Evolutionary conservation across 2,113 vertebrate genomes (phyloP).

Genomic region (Setophaga kirtlandii): DNA sequence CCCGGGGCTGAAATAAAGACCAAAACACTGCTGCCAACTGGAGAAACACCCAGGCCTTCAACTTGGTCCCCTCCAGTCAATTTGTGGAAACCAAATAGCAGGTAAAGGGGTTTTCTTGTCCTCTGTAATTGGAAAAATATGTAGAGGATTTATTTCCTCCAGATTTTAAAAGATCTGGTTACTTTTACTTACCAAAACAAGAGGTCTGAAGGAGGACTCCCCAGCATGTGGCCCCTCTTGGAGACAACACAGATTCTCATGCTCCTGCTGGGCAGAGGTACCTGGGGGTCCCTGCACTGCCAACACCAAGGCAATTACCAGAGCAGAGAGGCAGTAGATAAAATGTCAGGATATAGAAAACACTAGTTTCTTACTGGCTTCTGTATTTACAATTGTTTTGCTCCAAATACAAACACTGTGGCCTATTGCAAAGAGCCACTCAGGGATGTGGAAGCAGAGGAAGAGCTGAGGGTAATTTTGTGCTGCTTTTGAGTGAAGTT

Average conservation of each 20-base stretch:
- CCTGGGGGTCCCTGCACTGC: background rate
- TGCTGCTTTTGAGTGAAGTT: background rate
- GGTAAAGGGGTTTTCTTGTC: background rate
- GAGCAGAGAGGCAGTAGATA: background rate
- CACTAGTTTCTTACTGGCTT: background rate
- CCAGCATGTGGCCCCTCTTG: fast-evolving
- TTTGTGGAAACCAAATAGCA: background rate
- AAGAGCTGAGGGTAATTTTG: background rate
- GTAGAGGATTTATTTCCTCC: background rate
- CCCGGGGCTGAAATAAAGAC: background rate
- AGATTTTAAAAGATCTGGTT: background rate
- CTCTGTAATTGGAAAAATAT: background rate
- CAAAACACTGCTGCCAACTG: background rate
- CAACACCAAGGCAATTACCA: background rate
- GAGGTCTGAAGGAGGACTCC: background rate
- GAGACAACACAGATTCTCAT: background rate
- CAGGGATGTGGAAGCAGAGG: background rate
- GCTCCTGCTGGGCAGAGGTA: background rate
- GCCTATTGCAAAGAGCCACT: background rate
- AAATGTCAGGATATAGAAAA: background rate
- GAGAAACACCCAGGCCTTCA: background rate
- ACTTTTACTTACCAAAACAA: background rate
- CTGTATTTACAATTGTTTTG: background rate
- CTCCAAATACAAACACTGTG: background rate
- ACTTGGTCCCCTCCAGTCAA: background rate